Evolutionary conservation across 2,797 vertebrate species (phyloP), one percentile per base, ranked within the genome.

Genomic region (Phalloptychus januarius): DNA sequence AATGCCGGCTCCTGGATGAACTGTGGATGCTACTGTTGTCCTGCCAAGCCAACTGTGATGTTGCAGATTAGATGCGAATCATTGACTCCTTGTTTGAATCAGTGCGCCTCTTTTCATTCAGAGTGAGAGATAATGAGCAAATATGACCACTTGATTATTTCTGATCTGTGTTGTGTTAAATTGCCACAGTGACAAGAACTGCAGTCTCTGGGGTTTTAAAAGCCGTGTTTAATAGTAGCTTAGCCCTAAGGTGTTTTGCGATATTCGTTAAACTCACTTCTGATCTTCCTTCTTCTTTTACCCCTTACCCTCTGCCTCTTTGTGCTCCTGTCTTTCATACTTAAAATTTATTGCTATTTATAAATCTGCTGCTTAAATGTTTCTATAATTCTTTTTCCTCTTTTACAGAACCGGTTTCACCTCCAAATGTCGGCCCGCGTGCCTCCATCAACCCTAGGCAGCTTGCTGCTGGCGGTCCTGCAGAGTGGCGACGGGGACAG

Each of bases 341-440:
- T 45, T 45, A 28, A n/a, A 4, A 16, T 71, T 2, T 45, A 25
- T 23, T 44, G 12, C 8, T 42, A 23, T 65, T n/a, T 42, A 38
- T 73, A 2, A 4, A 7, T n/a, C 11, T 69, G 36, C 65, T 58
- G 7, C 50, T 75, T 69, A 11, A 36, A 71, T 31, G 71, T 61
- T 54, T 56, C 33, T 50, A 7, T 45, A 23, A 69, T 75, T 72
- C 28, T 72, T 72, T 7, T 8, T 78, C 54, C 73, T 79, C 33
- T 77, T 71, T 10, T 10, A 44, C 90, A 99, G 98, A 98, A 96
- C 80, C 97, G 81, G 0, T 97, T 97, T 92, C 97, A 99, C 91
- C 95, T 99, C 82, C 96, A 96, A 93, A 93, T 98, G 97, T 95
- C 96, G 31, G 96, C 95, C 75, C 96, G 96, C 5, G 95, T 96